Evolutionary conservation across 2,797 vertebrate species (phyloP).

Genomic region (Champsocephalus gunnari): DNA sequence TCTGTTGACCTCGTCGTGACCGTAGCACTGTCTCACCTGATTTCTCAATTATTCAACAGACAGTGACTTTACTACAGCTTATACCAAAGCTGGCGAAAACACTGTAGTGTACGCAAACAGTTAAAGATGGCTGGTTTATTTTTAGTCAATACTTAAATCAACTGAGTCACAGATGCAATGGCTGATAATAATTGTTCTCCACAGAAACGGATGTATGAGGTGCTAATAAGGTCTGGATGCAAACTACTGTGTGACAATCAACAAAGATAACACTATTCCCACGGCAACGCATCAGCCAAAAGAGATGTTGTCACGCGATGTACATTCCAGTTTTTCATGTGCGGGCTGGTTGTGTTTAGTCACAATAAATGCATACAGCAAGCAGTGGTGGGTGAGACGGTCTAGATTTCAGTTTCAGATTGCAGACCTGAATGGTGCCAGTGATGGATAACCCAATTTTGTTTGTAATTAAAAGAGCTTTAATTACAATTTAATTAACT

Average conservation of each 20-base stretch:
- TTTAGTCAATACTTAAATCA: slow-evolving; percentile 33
- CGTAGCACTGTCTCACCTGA: slow-evolving; percentile 32
- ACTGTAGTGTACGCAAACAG: not conserved
- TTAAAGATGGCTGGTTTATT: slow-evolving; percentile 42
- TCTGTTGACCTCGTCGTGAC: slow-evolving; percentile 60
- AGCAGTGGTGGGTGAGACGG: slow-evolving; percentile 41
- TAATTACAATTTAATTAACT: slow-evolving; percentile 25
- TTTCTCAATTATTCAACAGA: slow-evolving; percentile 44
- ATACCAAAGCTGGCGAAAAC: not conserved
- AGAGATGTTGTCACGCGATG: slow-evolving; percentile 17
- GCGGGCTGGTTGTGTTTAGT: slow-evolving; percentile 51
- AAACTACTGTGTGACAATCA: slow-evolving; percentile 24
- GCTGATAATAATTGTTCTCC: slow-evolving; percentile 45
- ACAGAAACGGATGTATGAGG: slow-evolving; percentile 25
- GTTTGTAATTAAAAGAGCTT: slow-evolving; percentile 35
- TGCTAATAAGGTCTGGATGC: slow-evolving; percentile 38
- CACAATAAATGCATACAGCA: slow-evolving; percentile 24
- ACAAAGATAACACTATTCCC: slow-evolving; percentile 64
- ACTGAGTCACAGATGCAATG: slow-evolving; percentile 22
- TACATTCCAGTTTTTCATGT: slow-evolving; percentile 52
- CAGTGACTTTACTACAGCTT: slow-evolving; percentile 12
- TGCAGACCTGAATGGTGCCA: slow-evolving; percentile 18
- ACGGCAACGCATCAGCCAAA: slow-evolving; percentile 30
- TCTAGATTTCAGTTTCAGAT: slow-evolving; percentile 45
- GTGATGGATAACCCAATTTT: slow-evolving; percentile 10